Base-by-base conservation (phyloP, 2,113 vertebrate genomes). In the Pholis gunnellus region DNA sequence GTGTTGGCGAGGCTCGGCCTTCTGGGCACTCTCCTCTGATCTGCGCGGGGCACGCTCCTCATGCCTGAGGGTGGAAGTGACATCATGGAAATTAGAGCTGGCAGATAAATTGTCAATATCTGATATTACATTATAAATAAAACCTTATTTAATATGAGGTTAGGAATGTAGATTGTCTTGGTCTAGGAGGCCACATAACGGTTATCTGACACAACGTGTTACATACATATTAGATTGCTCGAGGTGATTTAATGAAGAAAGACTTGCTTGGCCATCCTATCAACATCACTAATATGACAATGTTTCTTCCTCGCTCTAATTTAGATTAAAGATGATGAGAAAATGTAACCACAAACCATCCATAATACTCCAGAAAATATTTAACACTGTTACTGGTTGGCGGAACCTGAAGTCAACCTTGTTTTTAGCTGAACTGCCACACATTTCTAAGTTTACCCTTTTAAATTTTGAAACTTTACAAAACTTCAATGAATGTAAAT, bases 1-100 rank as follows among this genome's bases (percentile, higher is more conserved):
- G 85, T 34, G 57, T 64, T 84, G 77, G 67, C 27, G 1, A 87
- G 56, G 48, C 75, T 63, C 0, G 79, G 72, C 83, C 90, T 89
- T 75, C 83, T 87, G 64, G 86, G 74, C 3, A 40, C 81, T 82
- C 85, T 96, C 94, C 85, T 97, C 94, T 0, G 75, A 57, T 90
- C 78, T 71, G 66, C 18, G 25, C 76, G 80, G 44, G 81, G 40
- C 72, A 81, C 36, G 66, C 68, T 85, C 48, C 75, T 95, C 57
- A 93, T 87, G 6, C 96, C 97, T 83, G 83, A 69, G 31, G 70
- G 60, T 13, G 34, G 31, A 72, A 11, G 42, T 0, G 9, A 82
- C 27, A 22, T 54, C 13, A 66, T 3, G 8, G 22, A 74, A 75
- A 57, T 80, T 50, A 78, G 64, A 76, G n/a, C 44, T 50, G 20